Conservation (phyloP, 1,140 invertebrate genomes). For the Hylaeus anthracinus region DNA sequence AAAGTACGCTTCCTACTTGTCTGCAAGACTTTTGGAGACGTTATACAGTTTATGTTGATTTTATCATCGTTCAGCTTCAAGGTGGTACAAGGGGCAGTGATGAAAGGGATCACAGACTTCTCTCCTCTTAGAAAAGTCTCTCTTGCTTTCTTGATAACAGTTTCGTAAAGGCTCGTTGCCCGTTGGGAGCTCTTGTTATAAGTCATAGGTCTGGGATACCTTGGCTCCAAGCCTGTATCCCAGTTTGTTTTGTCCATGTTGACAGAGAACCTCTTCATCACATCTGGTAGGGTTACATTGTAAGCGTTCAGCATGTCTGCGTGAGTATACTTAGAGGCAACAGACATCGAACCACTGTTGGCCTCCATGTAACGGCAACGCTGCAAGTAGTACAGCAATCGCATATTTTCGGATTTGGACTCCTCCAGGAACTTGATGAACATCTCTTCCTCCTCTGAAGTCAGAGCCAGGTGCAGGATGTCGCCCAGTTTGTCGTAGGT, state of each 20-base stretch:
- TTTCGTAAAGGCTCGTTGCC: slow-evolving; percentile 66
- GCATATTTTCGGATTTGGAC: slow-evolving; percentile 72
- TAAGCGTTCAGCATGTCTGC: slow-evolving; percentile 69
- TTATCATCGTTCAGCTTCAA: slow-evolving; percentile 41
- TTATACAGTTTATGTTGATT: slow-evolving; percentile 63
- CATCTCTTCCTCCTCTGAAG: slow-evolving; percentile 81
- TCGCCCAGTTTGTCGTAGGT: slow-evolving; percentile 79
- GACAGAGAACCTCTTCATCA: slow-evolving; percentile 68
- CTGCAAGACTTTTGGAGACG: slow-evolving; percentile 56
- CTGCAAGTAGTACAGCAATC: slow-evolving; percentile 76
- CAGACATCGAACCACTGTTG: slow-evolving; percentile 68
- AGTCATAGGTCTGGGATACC: slow-evolving; percentile 74
- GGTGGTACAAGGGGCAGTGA: slow-evolving; percentile 73
- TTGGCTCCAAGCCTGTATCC: slow-evolving; percentile 38
- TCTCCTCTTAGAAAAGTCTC: slow-evolving; percentile 71
- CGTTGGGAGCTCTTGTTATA: slow-evolving; percentile 63
- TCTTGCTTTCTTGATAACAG: slow-evolving; percentile 69
- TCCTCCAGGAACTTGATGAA: slow-evolving; percentile 81
- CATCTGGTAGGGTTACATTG: slow-evolving; percentile 73
- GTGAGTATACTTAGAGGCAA: slow-evolving; percentile 15
- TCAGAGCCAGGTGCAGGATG: slow-evolving; percentile 82
- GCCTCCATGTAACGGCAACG: slow-evolving; percentile 78
- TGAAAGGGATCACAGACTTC: slow-evolving; percentile 70
- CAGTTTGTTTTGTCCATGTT: slow-evolving; percentile 22
- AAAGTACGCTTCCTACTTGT: slow-evolving; percentile 62